Percentiles rank a stretch among this genome's conserved stretches.
Evolutionary conservation across 2,113 vertebrate species (phyloP).

Genomic region (Nesoenas mayeri): DNA sequence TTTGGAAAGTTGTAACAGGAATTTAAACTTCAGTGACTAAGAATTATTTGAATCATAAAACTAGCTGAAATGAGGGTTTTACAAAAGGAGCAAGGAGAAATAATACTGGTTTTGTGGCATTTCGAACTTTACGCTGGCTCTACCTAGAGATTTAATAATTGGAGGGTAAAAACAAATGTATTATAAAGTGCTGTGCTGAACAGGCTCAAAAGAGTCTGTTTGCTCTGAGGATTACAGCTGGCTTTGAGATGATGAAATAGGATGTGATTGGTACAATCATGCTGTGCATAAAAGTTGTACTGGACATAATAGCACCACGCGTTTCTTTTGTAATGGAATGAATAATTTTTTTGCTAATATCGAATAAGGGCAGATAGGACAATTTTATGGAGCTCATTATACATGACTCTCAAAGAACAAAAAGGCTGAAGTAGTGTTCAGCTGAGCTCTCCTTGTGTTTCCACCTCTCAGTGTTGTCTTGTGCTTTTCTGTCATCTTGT

Average conservation of each 20-base stretch:
- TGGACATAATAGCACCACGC: neutral
- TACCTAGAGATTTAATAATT: conserved; percentile 13
- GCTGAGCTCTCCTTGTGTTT: neutral
- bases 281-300: conserved; percentile 13
- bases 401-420: conserved; percentile 16
- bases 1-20: neutral
- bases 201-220: neutral
- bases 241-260: conserved; percentile 13
- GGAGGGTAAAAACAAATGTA: neutral
- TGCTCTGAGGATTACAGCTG: neutral
- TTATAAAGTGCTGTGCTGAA: neutral
- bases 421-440: neutral
- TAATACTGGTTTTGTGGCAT: neutral
- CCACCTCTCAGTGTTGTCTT: neutral
- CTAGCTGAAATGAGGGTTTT: neutral
- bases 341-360: conserved; percentile 5
- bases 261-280: conserved; percentile 15
- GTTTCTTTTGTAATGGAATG: conserved; percentile 32
- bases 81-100: neutral
- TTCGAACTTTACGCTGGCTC: neutral
- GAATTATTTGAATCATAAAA: neutral
- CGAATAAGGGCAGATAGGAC: conserved; percentile 15
- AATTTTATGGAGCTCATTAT: conserved; percentile 31
- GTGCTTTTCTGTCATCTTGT: conserved; percentile 48
- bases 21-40: conserved; percentile 4